Evolutionary conservation across 2,113 vertebrate genomes (phyloP), one percentile per base, ranked within the genome.

Genomic region (Artemisiospiza belli): DNA sequence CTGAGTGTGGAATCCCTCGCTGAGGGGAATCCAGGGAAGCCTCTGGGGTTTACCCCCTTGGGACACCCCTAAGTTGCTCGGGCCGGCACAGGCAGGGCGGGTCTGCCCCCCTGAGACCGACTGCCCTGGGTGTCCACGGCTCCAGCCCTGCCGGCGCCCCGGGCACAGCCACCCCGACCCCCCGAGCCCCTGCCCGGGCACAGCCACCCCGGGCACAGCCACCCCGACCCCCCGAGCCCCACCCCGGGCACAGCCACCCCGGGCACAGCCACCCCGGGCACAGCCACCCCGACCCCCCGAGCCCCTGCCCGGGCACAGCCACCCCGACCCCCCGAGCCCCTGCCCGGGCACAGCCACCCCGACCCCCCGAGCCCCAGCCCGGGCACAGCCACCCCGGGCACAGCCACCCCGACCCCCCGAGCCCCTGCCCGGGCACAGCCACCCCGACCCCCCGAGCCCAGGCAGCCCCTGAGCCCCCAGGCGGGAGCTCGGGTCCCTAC

Each of bases 401-500:
- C 41, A 41, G 41, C 41, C 41, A 41, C 13, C 41, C 41, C 41
- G 41, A 12, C 12, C 41, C 37, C 37, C 37, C 37, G 12, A 39
- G 39, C 41, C 41, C 12, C 41, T 2, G 13, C 18, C 5, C 3
- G 9, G 9, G 18, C 2, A 16, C 59, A 31, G 47, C n/a, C 62
- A 1, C 10, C 15, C 55, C 1, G 1, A 1, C 8, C 8, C 31
- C 2, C 19, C 0, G 6, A 19, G 24, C 41, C 17, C 0, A 0
- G 43, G 33, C 44, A n/a, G 33, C 15, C 69, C 69, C 46, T 0
- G 46, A 35, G 54, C 78, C 28, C 54, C 11, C 11, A 1, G 37
- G 52, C 61, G 6, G 51, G 16, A 67, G 39, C 69, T 10, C 1
- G 2, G 5, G 14, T 41, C 90, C 98, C 97, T 82, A 99, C 98